A percentile compares a stretch with the other conserved stretches of the same genome.
Conservation (phyloP, 2,797 vertebrate genomes). For the Paramormyrops hopkinsi region DNA sequence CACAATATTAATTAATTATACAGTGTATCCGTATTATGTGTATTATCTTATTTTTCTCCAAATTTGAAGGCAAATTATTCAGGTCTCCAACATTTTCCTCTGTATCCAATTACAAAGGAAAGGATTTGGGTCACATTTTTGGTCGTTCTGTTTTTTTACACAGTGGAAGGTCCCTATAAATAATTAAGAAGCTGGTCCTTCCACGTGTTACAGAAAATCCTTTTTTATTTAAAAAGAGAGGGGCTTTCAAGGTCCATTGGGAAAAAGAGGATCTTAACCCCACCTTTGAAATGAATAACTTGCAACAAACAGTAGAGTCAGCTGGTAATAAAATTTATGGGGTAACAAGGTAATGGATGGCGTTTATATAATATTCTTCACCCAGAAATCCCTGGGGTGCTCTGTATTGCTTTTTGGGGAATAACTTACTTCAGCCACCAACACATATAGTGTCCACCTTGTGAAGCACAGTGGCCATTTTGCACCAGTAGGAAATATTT, state of each 20-base stretch:
- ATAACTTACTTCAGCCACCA: conserved; percentile 6
- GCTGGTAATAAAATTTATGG: conserved; percentile 10
- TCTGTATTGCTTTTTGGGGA: neutral
- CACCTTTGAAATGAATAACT: conserved; percentile 12
- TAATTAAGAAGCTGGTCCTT: neutral
- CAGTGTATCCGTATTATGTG: neutral
- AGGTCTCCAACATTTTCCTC: neutral
- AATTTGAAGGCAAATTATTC: neutral
- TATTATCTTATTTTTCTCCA: neutral
- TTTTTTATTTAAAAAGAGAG: conserved; percentile 10
- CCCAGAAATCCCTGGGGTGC: neutral
- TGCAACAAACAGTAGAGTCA: conserved; percentile 12
- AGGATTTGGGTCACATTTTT: neutral
- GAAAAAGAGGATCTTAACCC: neutral
- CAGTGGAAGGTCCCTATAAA: neutral
- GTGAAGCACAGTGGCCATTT: neutral
- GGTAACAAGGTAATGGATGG: conserved; percentile 12
- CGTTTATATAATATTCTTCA: conserved; percentile 13
- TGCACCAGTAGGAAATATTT: neutral
- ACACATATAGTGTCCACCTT: neutral
- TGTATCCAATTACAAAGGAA: neutral
- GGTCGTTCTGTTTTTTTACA: neutral
- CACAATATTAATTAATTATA: neutral
- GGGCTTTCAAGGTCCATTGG: neutral
- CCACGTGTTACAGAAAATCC: neutral